Base-by-base conservation (phyloP, 1,140 invertebrate genomes). In the Lordiphosa mommai region DNA sequence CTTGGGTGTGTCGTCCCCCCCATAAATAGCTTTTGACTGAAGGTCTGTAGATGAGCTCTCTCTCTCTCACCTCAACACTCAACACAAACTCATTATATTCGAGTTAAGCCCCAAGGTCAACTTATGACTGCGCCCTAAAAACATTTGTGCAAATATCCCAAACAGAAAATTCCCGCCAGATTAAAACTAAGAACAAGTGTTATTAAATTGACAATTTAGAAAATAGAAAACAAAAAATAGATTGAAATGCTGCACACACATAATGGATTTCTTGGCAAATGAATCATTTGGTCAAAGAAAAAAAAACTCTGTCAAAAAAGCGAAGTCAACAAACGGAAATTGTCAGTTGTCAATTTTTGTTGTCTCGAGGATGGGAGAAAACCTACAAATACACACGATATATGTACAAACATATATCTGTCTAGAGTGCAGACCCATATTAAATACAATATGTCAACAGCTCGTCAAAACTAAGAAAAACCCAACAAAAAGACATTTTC, bases 371-470 rank as follows among this genome's bases (percentile, higher is more conserved):
- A 27, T 27, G 23, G 23, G 6, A 23, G 20, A 23, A 23, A 23
- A 23, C 20, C 20, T 5, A 23, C 20, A 6, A 23, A 23, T n/a
- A n/a, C n/a, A n/a, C n/a, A n/a, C n/a, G n/a, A n/a, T n/a, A n/a
- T n/a, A 23, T 23, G 20, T 23, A 27, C 23, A 27, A 27, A 27
- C 6, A 27, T 27, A 27, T 27, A 8, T 47, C 12, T 17, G 27
- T 29, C n/a, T n/a, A 30, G 65, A 61, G 76, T 61, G 50, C 57
- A 51, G 53, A 36, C 41, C 36, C 36, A 55, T 80, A 82, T 82
- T 82, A 84, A 82, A 82, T 76, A 82, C 72, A 63, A 84, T 69
- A 64, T 68, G 76, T 84, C 76, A 82, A 63, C 72, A 59, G 56
- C 67, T 72, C 67, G 55, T 84, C 76, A 80, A 74, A 30, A 32